These are phyloP conservation scores for Oscheius sp. DNA, from an alignment of 1,140 invertebrate genomes.

Conservation along the genomic window DNA sequence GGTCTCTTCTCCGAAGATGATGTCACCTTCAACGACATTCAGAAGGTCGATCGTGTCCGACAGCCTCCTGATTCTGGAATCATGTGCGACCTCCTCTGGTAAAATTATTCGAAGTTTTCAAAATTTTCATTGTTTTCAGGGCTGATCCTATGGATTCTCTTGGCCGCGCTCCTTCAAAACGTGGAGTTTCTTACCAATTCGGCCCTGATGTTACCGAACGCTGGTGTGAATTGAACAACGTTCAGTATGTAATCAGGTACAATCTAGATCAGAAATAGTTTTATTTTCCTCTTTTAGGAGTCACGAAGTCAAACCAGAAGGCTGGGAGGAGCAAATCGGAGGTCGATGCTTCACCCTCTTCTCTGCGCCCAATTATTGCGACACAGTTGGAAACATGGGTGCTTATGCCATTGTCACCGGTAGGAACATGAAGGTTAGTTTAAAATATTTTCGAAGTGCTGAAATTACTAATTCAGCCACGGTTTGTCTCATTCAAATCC, in stretches of 20 bases:
- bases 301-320: constrained; percentile 95
- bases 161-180: constrained; percentile 85
- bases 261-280: neutral
- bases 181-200: constrained; percentile 96
- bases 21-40: constrained; percentile 85
- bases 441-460: neutral
- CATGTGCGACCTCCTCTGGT: constrained; percentile 39
- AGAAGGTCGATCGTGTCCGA: constrained; percentile 81
- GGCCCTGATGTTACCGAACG: constrained; percentile 90
- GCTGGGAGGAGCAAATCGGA: constrained; percentile 89
- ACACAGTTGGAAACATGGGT: constrained; percentile 96
- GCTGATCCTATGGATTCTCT: constrained; percentile 87
- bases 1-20: constrained; percentile 85
- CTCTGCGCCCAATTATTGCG: constrained; percentile 98
- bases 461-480: constrained; percentile 71
- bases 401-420: constrained; percentile 93
- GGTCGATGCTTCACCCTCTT: constrained; percentile 92
- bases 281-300: constrained; percentile 67
- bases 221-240: constrained; percentile 67
- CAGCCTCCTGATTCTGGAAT: constrained; percentile 80
- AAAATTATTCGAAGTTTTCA: neutral
- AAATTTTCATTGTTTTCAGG: constrained; percentile 70
- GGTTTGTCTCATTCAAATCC: constrained; percentile 85
- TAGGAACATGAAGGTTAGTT: constrained; percentile 67
- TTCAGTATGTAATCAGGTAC: constrained; percentile 57